Evolutionary conservation across 1,140 invertebrate species (phyloP).

Genomic region (Ostrea edulis): DNA sequence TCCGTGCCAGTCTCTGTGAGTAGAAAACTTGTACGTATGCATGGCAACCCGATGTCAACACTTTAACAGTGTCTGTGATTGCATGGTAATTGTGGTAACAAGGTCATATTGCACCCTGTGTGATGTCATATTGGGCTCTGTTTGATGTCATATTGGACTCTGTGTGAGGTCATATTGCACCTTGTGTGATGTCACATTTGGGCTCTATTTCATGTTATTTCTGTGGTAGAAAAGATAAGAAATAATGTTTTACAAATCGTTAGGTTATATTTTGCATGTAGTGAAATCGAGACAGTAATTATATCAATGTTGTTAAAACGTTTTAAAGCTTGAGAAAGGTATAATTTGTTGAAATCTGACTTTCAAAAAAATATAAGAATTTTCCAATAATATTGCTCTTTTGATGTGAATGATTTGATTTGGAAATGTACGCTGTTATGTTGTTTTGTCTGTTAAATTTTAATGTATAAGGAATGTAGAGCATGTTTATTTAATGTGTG

Average conservation of each 20-base stretch:
- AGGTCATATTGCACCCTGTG: not conserved
- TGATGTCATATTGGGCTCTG: not conserved
- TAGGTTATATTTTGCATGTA: not conserved
- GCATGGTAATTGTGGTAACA: constrained; percentile 4
- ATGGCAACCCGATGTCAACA: constrained; percentile 18
- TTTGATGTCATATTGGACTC: not conserved
- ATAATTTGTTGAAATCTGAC: too few species aligned
- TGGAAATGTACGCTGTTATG: too few species aligned
- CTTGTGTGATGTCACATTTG: too few species aligned
- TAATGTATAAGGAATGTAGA: too few species aligned
- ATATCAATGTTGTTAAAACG: too few species aligned
- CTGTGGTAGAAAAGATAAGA: not conserved
- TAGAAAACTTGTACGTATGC: constrained; percentile 44
- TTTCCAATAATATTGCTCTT: too few species aligned
- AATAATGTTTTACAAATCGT: not conserved
- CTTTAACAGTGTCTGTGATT: not conserved
- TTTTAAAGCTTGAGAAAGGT: too few species aligned
- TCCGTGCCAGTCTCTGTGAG: constrained; percentile 29
- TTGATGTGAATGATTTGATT: too few species aligned
- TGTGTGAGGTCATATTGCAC: not conserved
- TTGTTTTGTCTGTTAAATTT: too few species aligned
- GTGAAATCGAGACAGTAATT: not conserved
- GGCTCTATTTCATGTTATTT: not conserved
- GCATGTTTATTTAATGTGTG: too few species aligned
- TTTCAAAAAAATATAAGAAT: too few species aligned